These are phyloP conservation scores for Machaerirhynchus nigripectus DNA, from an alignment of 2,113 vertebrate species.

Conservation along the genomic window DNA sequence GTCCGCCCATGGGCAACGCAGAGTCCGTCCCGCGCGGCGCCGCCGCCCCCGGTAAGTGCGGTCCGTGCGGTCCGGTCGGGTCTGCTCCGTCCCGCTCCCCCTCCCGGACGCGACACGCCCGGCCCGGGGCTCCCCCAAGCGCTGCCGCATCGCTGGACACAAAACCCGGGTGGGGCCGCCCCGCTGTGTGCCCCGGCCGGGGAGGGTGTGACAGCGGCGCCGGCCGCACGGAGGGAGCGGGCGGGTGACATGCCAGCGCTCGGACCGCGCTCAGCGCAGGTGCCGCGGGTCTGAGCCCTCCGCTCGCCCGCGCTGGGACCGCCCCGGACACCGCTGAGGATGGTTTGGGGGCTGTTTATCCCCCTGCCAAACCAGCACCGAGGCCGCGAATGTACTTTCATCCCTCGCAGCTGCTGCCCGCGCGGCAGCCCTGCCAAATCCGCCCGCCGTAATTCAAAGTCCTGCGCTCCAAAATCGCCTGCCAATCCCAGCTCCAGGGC, in stretches of 20 bases:
- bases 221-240: not conserved
- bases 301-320: fast-evolving
- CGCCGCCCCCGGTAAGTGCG: not conserved
- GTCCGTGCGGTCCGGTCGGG: fast-evolving
- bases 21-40: conserved; percentile 24
- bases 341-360: fast-evolving
- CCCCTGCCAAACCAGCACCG: fast-evolving
- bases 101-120: not conserved
- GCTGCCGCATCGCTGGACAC: not conserved
- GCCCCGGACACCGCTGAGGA: fast-evolving
- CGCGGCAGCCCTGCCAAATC: not conserved
- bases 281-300: fast-evolving
- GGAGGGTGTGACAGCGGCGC: not conserved
- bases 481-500: not conserved
- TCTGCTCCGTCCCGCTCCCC: too few species aligned
- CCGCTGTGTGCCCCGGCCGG: not conserved
- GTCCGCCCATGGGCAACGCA: conserved; percentile 34
- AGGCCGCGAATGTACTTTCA: not conserved
- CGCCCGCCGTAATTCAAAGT: conserved; percentile 12
- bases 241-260: fast-evolving
- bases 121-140: not conserved
- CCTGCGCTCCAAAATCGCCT: not conserved
- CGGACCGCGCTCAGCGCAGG: fast-evolving
- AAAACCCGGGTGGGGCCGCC: fast-evolving
- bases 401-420: not conserved